Evolutionary conservation across 2,797 vertebrate species (phyloP), one percentile per base, ranked within the genome.

Genomic region (Tauraco hartlaubi): DNA sequence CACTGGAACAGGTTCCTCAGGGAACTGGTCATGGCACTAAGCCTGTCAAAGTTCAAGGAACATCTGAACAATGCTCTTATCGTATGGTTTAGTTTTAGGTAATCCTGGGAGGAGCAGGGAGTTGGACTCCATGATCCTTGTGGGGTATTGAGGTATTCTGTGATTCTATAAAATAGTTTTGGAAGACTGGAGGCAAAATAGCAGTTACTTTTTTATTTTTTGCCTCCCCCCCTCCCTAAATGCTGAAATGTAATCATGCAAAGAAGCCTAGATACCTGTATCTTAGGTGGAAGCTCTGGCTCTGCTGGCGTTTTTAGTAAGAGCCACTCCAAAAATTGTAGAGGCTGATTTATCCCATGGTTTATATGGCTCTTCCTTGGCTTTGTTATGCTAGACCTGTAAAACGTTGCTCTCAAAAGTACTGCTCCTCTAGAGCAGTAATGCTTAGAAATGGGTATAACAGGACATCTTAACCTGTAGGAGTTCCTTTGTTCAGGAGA

Each of bases 211-310:
- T 46, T 46, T 46, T 46, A 20, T 46, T 46, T 46, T 46, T 46
- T 5, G 2, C 31, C 15, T 5, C 5, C 7, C 9, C 9, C 4
- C 4, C 2, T 6, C 6, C 9, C 9, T 7, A 39, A 51, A 5
- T 62, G 13, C 39, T 61, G 51, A 69, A 74, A 90, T 12, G 9
- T 59, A 43, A n/a, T 59, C 3, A 12, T 33, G 13, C 25, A 48
- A 66, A 44, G 61, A 69, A 84, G 14, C 25, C 25, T 75, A 6
- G 39, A 22, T 77, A n/a, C 15, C 15, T 33, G 3, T 80, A 18
- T 31, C 39, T 71, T 67, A 6, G 12, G 28, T 80, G 46, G 66
- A 67, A 81, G 7, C 37, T 79, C 43, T 61, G 20, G 29, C 28
- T 85, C 39, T 69, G 28, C 14, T 51, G 52, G 23, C 3, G 5